Conservation (phyloP, 2,797 vertebrate genomes). For the Sebastes variabilis region DNA sequence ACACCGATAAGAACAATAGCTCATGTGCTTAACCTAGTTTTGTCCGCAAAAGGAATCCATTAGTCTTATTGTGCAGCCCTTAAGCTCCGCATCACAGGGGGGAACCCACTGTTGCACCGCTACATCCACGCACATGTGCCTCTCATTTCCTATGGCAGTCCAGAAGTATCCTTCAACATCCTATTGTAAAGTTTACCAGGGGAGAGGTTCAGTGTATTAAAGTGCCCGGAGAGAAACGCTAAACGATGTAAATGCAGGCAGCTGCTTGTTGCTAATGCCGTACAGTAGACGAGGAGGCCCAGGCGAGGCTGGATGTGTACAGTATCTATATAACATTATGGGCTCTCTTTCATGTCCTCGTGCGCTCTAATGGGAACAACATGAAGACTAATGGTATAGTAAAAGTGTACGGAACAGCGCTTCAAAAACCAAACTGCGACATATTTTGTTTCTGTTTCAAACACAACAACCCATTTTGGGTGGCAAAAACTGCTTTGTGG, state of each 20-base stretch:
- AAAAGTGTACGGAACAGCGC: conserved; percentile 85
- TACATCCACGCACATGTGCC: conserved; percentile 78
- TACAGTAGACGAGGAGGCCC: conserved; percentile 77
- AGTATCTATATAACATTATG: conserved; percentile 88
- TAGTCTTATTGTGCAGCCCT: conserved; percentile 76
- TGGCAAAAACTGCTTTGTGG: conserved; percentile 1
- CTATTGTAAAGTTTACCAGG: conserved; percentile 89
- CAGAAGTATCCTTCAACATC: conserved; percentile 83
- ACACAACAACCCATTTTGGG: neutral
- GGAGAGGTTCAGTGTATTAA: conserved; percentile 88
- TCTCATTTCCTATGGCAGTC: conserved; percentile 80
- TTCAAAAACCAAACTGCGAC: conserved; percentile 31
- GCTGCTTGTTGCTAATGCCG: conserved; percentile 90
- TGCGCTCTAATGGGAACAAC: conserved; percentile 94
- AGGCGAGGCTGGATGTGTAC: conserved; percentile 67
- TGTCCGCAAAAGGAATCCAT: conserved; percentile 79
- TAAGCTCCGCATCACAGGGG: conserved; percentile 68
- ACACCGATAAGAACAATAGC: conserved; percentile 72
- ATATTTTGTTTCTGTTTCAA: conserved; percentile 22
- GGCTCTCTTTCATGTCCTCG: conserved; percentile 90
- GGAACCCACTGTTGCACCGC: conserved; percentile 48
- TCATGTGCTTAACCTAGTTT: conserved; percentile 72
- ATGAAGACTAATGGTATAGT: conserved; percentile 89
- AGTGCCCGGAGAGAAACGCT: conserved; percentile 86
- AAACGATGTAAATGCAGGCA: conserved; percentile 90